A percentile compares a stretch with the other conserved stretches of the same genome.
Evolutionary conservation across 2,113 vertebrate genomes (phyloP).

Genomic region (Pogonocichla stellata): DNA sequence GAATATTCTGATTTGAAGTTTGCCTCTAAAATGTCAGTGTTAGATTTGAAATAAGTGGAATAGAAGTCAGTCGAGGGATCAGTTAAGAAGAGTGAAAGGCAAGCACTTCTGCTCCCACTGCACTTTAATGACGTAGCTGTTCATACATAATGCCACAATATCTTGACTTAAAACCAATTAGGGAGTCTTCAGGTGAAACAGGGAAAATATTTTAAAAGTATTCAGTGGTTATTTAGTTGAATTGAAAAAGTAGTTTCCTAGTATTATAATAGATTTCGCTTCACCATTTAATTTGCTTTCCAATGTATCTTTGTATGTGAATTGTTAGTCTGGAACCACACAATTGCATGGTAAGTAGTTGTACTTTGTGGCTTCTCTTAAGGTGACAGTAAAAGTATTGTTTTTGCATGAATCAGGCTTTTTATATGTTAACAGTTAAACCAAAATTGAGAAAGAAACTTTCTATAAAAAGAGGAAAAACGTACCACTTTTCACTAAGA

Average conservation of each 20-base stretch:
- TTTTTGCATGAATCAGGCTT: accelerated
- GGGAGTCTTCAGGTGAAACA: neutral
- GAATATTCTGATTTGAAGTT: neutral
- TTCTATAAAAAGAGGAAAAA: neutral
- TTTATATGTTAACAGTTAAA: neutral
- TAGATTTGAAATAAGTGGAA: neutral
- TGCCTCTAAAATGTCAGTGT: neutral
- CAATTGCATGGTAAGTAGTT: neutral
- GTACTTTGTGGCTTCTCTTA: neutral
- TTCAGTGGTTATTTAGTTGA: neutral
- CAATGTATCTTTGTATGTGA: neutral
- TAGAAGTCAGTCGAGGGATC: neutral
- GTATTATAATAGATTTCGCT: neutral
- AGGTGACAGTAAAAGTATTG: neutral
- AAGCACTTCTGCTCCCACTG: neutral
- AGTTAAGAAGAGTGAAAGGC: neutral
- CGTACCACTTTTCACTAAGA: neutral
- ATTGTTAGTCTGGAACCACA: neutral
- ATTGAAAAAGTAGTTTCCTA: neutral
- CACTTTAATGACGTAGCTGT: neutral
- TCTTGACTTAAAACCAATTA: neutral
- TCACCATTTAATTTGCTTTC: neutral
- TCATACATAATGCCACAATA: neutral
- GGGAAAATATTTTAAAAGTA: neutral
- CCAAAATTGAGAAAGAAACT: neutral